Conservation (phyloP, 2,113 vertebrate genomes). For the Perccottus glenii region DNA sequence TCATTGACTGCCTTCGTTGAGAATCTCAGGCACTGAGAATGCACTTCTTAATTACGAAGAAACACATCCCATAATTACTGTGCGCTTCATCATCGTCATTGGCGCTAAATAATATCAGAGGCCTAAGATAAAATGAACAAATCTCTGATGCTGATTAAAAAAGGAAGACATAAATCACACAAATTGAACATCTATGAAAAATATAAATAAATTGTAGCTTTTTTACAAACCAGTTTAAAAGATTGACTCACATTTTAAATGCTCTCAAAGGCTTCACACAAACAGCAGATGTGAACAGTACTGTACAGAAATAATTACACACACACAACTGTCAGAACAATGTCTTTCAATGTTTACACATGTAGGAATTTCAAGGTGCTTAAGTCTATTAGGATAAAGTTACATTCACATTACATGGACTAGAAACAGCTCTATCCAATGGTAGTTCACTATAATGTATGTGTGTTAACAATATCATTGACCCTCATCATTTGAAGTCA, state of each 20-base stretch:
- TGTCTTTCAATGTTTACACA: constrained; percentile 6
- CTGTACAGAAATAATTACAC: constrained; percentile 13
- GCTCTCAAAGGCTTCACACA: not conserved
- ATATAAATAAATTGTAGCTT: constrained; percentile 43
- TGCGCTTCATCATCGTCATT: not conserved
- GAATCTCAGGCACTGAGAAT: constrained; percentile 60
- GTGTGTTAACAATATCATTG: not conserved
- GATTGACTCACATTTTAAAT: constrained; percentile 17
- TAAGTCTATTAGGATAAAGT: constrained; percentile 29
- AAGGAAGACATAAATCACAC: constrained; percentile 19
- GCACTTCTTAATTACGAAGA: constrained; percentile 14
- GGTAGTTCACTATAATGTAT: not conserved
- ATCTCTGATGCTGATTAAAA: constrained; percentile 9
- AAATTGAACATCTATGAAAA: constrained; percentile 14
- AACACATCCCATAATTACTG: constrained; percentile 15
- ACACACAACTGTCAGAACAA: constrained; percentile 17
- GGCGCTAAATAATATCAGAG: constrained; percentile 7
- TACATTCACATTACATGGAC: constrained; percentile 21
- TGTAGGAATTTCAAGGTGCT: constrained; percentile 36
- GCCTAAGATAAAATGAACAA: constrained; percentile 13
- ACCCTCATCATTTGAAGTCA: not conserved
- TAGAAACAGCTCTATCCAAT: not conserved
- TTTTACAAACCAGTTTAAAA: constrained; percentile 16
- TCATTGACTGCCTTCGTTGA: constrained; percentile 13
- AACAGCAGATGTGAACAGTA: not conserved